Conservation (phyloP, 2,888 invertebrate species). For the Aquatica leii region DNA sequence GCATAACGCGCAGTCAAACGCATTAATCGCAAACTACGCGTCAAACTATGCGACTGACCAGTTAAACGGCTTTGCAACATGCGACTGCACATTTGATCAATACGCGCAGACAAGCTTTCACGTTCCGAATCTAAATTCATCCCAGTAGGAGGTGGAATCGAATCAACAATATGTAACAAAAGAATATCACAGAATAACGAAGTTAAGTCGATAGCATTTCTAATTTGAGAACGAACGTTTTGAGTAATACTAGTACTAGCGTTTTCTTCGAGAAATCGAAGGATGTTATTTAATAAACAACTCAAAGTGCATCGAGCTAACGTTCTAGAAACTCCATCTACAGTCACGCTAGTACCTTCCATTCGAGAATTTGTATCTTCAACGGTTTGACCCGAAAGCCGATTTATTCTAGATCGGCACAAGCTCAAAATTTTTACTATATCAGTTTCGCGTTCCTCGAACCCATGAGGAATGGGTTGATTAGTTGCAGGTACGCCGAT, state of each 20-base stretch:
- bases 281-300: conserved; percentile 61
- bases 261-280: conserved; percentile 61
- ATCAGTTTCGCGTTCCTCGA: conserved; percentile 53
- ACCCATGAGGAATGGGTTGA: conserved; percentile 19
- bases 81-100: conserved; percentile 55
- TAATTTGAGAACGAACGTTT: conserved; percentile 48
- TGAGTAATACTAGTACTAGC: conserved; percentile 47
- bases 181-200: conserved; percentile 62
- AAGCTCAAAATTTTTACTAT: conserved; percentile 52
- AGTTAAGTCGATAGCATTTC: conserved; percentile 60
- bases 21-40: conserved; percentile 54
- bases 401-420: conserved; percentile 53
- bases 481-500: conserved; percentile 30
- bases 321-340: conserved; percentile 54
- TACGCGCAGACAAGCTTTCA: conserved; percentile 53
- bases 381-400: conserved; percentile 46
- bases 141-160: conserved; percentile 57
- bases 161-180: conserved; percentile 61
- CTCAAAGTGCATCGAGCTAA: conserved; percentile 59
- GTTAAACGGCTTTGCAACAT: conserved; percentile 54
- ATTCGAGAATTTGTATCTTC: conserved; percentile 4
- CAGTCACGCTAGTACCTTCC: conserved; percentile 47
- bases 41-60: conserved; percentile 53
- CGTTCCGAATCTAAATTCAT: conserved; percentile 56
- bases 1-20: conserved; percentile 54